Base-by-base conservation (phyloP, 2,888 invertebrate species). In the Caenorhabditis sp. region DNA sequence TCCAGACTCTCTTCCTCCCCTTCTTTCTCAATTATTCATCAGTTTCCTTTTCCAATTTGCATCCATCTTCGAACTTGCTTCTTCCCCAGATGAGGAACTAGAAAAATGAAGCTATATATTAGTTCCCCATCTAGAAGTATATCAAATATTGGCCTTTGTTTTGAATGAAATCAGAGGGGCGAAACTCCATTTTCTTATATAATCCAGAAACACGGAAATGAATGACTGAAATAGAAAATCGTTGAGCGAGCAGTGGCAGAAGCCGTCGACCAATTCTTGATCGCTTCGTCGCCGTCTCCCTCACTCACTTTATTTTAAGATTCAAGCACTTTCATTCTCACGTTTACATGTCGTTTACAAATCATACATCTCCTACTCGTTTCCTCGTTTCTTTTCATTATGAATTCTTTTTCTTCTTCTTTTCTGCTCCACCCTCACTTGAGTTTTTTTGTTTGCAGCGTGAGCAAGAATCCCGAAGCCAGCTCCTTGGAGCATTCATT, bases 261-360 rank as follows among this genome's bases (percentile, higher is more conserved):
- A 64, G 59, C 49, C 31, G 54, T 58, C 72, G 66, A 66, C 66
- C 63, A 77, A 79, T 79, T 79, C 70, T 79, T 79, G 79, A 79
- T 73, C 61, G 41, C 69, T 61, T 63, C 24, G 31, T 38, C 56
- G 7, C 41, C 44, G 22, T 54, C 61, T 1, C 49, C 31, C 74
- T 26, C 64, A 24, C 59, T 74, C 70, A 70, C 74, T 68, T 77
- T 56, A 69, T 82, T 72, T 82, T 68, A 58, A 72, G 61, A 73
- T 56, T 73, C 77, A n/a, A 69, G 59, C 69, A 66, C 66, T 66
- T 59, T 66, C 44, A 58, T 68, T 56, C 61, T 59, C 64, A 56
- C 56, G 51, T 64, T 59, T 72, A 54, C 72, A 59, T 38, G 66
- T 58, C 80, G 38, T 54, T 68, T 61, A 61, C 64, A 64, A 66